phyloP scores from a whole-genome alignment of 1,140 invertebrate genomes.

The Acromyrmex charruanus region DNA sequence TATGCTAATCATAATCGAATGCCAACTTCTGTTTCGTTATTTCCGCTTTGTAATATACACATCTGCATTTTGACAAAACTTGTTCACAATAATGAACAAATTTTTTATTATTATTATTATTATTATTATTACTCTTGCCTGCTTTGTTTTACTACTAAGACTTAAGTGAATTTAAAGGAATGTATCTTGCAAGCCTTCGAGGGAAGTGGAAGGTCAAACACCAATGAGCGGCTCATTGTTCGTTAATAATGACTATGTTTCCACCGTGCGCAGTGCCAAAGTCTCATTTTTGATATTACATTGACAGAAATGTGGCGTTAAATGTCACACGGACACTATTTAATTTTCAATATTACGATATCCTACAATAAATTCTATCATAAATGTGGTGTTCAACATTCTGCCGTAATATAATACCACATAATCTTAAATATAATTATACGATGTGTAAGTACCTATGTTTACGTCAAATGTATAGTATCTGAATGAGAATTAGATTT shows the following conservation, averaged over 20 bases:
- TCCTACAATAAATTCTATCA: conserved; percentile 39
- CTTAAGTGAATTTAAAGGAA: not conserved
- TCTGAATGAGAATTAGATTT: conserved; percentile 8
- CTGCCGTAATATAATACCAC: conserved; percentile 37
- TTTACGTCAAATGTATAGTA: conserved; percentile 38
- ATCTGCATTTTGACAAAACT: not conserved
- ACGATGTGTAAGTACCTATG: conserved; percentile 7
- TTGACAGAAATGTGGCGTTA: conserved; percentile 34
- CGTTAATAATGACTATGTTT: conserved; percentile 37
- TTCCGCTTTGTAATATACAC: not conserved
- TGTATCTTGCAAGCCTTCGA: conserved; percentile 21
- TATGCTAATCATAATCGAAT: conserved; percentile 1
- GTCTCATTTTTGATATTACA: conserved; percentile 5
- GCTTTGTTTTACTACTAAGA: not conserved
- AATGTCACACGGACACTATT: conserved; percentile 3
- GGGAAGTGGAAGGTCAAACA: conserved; percentile 37
- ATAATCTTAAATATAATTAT: conserved; percentile 30
- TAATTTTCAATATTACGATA: conserved; percentile 39
- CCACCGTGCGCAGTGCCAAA: conserved; percentile 7
- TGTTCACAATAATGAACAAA: conserved; percentile 6
- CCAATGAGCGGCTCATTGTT: conserved; percentile 50
- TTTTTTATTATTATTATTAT: not conserved
- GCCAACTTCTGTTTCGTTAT: not conserved
- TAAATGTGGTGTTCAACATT: conserved; percentile 15
- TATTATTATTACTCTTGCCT: not conserved